Evolutionary conservation across 2,888 invertebrate genomes (phyloP), one percentile per base, ranked within the genome.

Genomic region (Eupithecia subfuscata): DNA sequence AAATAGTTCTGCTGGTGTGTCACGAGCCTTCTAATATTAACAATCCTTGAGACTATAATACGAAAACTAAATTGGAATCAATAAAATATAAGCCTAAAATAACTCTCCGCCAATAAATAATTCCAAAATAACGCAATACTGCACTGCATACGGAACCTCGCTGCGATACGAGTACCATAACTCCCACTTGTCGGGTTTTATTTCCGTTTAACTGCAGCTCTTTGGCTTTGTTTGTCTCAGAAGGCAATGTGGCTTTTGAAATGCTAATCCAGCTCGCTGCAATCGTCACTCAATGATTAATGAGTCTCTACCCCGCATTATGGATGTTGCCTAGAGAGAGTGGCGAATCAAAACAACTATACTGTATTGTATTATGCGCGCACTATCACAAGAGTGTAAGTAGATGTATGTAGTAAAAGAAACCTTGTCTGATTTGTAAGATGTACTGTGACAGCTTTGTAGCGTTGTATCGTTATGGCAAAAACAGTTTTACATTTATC

Each of bases 181-280:
- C 56, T 76, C 75, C n/a, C 68, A 22, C 77, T 72, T 75, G 71
- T 72, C 78, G 56, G 69, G 43, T 79, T 79, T 80, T 82, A 79
- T 82, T 82, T 82, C 79, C 78, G 78, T 79, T 79, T 56, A 78
- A 76, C 75, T 80, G 77, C 72, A 78, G 77, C 79, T 78, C 82
- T 81, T 79, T 78, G 81, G 80, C 82, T 80, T 83, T 84, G 83
- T 80, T 83, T 84, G 83, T 82, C 81, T 82, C 78, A 78, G 73
- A 78, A 82, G 77, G 81, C 81, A 82, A 79, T 77, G 83, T 79
- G 80, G 81, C 83, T 83, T 84, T 84, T 82, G 84, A 82, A 83
- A 85, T 85, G 84, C 82, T 84, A 84, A 85, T 85, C 81, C 76
- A 73, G 75, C 64, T 71, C 43, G 77, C 76, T 78, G 75, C 76